These are phyloP conservation scores for Sternarchorhynchus goeldii DNA, from an alignment of 2,797 vertebrate genomes.

Conservation along the genomic window DNA sequence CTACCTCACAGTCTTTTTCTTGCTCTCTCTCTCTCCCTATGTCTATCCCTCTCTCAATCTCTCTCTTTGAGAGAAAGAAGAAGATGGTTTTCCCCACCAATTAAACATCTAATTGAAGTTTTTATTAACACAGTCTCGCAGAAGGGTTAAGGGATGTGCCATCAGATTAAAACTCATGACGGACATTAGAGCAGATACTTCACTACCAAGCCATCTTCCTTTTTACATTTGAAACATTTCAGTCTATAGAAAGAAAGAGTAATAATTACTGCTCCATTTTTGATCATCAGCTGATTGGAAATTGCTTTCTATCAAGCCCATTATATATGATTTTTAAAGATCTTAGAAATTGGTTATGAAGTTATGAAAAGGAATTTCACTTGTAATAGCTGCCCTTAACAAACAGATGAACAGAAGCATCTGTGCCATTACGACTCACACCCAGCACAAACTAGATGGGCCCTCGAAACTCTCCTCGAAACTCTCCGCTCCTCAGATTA, in stretches of 20 bases:
- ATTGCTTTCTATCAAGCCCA: background rate
- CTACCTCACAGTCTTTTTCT: too few species aligned
- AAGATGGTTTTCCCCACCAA: background rate
- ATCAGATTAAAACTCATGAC: too few species aligned
- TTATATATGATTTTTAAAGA: background rate
- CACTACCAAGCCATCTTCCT: background rate
- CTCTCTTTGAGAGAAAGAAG: background rate
- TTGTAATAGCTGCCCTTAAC: background rate
- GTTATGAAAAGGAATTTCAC: background rate
- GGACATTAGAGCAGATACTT: background rate
- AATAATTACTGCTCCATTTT: background rate
- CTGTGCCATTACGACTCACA: background rate
- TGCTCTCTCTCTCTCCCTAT: too few species aligned
- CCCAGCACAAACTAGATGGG: background rate
- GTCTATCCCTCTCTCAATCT: too few species aligned
- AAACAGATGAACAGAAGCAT: background rate
- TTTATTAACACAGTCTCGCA: background rate
- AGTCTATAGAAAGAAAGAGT: background rate
- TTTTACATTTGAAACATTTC: background rate
- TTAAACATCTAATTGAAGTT: background rate
- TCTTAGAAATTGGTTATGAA: background rate
- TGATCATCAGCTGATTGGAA: background rate
- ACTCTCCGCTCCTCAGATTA: constrained; percentile 21
- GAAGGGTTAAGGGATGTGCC: background rate
- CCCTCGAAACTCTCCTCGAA: background rate